phyloP scores from a whole-genome alignment of 2,888 invertebrate species.

The Lasius platythorax region DNA sequence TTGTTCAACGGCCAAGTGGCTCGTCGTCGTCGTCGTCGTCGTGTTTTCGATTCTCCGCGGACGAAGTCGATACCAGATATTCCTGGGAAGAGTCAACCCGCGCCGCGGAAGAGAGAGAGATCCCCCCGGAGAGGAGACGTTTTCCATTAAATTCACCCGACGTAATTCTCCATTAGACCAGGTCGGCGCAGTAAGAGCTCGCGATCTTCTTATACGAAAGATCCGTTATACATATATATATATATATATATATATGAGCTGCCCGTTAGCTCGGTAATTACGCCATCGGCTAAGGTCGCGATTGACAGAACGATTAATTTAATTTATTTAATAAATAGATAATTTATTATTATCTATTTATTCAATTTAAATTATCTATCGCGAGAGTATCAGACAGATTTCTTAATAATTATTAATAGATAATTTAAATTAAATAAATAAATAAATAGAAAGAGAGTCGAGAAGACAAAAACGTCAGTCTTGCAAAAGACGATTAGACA shows the following conservation, averaged over 20 bases:
- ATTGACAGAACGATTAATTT: neutral
- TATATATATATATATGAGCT: neutral
- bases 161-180: conserved; percentile 64
- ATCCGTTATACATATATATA: neutral
- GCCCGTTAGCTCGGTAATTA: neutral
- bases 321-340: no score
- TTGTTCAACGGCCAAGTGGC: conserved; percentile 63
- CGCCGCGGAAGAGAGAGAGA: conserved; percentile 50
- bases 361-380: no score
- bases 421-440: no score
- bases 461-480: neutral
- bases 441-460: neutral
- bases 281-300: neutral
- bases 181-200: conserved; percentile 49
- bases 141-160: conserved; percentile 67
- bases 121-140: conserved; percentile 40
- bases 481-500: neutral
- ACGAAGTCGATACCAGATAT: conserved; percentile 68
- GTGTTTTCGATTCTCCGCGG: conserved; percentile 61
- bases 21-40: conserved; percentile 26
- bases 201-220: conserved; percentile 8
- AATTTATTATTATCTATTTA: no score
- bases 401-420: no score
- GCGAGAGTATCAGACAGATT: no score
- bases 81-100: conserved; percentile 30